These are phyloP conservation scores for Clunio marinus DNA, from an alignment of 2,888 invertebrate genomes.

Conservation along the genomic window DNA sequence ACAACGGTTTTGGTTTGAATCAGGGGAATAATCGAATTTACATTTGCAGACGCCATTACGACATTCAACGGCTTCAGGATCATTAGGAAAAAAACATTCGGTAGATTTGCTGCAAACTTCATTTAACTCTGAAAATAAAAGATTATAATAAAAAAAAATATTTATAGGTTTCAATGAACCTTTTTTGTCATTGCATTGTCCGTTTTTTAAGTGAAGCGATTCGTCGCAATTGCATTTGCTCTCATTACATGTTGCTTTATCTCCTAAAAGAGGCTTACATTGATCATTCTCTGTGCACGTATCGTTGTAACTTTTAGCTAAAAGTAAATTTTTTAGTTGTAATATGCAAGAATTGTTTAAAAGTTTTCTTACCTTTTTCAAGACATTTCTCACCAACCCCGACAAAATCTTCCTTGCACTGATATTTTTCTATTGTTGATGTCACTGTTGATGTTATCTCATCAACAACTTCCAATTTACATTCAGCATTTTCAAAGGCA, in stretches of 20 bases:
- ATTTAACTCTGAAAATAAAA: slow-evolving; percentile 43
- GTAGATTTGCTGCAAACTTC: slow-evolving; percentile 47
- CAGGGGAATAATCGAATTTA: slow-evolving; percentile 44
- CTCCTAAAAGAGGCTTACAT: slow-evolving; percentile 48
- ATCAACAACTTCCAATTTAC: slow-evolving; percentile 7
- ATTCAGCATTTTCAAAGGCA: slow-evolving; percentile 35
- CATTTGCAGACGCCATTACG: slow-evolving; percentile 50
- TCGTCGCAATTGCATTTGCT: slow-evolving; percentile 47
- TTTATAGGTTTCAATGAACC: slow-evolving; percentile 42
- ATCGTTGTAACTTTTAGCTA: slow-evolving; percentile 4
- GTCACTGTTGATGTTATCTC: too few relatives aligned
- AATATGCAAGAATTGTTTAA: too few relatives aligned
- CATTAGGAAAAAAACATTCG: slow-evolving; percentile 47
- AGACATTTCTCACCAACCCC: not conserved
- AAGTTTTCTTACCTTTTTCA: slow-evolving; percentile 1
- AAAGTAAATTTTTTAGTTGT: too few relatives aligned
- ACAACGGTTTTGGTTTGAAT: not conserved
- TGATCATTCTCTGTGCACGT: slow-evolving; percentile 46
- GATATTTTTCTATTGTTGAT: not conserved
- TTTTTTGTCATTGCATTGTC: slow-evolving; percentile 46
- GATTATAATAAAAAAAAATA: not conserved
- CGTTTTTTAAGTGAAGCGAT: slow-evolving; percentile 46
- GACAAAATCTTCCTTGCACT: not conserved
- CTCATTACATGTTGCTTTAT: slow-evolving; percentile 44
- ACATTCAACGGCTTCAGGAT: slow-evolving; percentile 48